Base-by-base conservation (phyloP, 2,888 invertebrate genomes). In the Phalera bucephala region DNA sequence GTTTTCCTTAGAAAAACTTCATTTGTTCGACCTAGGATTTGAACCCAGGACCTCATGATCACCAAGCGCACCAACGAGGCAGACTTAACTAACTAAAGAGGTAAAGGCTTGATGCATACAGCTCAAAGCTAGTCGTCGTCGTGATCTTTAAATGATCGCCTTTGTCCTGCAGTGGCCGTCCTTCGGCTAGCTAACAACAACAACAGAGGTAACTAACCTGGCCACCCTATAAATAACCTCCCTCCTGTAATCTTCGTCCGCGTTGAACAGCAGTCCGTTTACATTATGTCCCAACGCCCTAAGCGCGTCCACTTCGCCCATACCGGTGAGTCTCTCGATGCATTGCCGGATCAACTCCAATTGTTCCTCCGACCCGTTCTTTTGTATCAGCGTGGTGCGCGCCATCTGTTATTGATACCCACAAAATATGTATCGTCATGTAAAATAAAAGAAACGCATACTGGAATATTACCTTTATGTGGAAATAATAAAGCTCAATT, bases 161-260 rank as follows among this genome's bases (percentile, higher is more conserved):
- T n/a, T n/a, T n/a, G n/a, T n/a, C n/a, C n/a, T n/a, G n/a, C n/a
- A n/a, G n/a, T n/a, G n/a, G n/a, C n/a, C n/a, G n/a, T n/a, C n/a
- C n/a, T n/a, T n/a, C n/a, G n/a, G n/a, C n/a, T n/a, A n/a, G n/a
- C n/a, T n/a, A n/a, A n/a, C n/a, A n/a, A n/a, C n/a, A n/a, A n/a
- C n/a, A n/a, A n/a, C n/a, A n/a, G n/a, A n/a, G n/a, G n/a, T n/a
- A 10, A 42, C 41, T 32, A 27, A 84, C 87, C 73, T 79, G 35
- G 87, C 86, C 0, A 85, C 60, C 1, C 81, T 46, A 23, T 71
- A 69, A 4, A 87, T 72, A 40, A 77, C 49, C 60, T 87, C 80
- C 1, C 43, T 47, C 1, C 84, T 57, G 45, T 88, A 88, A 31
- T 85, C 83, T 0, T 52, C 53, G 50, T 87, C 86, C 0, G 77